phyloP scores from a whole-genome alignment of 2,888 invertebrate genomes.

The Onchidella celtica region DNA sequence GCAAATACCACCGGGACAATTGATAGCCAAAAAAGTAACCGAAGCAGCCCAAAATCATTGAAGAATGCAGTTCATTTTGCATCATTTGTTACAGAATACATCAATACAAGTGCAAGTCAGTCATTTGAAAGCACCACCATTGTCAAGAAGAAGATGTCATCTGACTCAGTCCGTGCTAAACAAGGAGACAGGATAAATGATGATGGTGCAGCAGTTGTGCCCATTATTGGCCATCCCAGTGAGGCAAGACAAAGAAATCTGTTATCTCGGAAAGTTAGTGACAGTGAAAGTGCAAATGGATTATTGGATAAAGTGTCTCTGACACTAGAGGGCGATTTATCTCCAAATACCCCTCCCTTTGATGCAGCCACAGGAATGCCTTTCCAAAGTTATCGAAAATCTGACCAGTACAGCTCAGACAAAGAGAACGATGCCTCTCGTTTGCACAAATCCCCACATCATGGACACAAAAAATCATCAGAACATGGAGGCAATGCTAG shows the following conservation, averaged over 20 bases:
- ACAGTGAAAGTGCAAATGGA: neutral
- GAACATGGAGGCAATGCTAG: neutral
- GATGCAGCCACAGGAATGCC: constrained; percentile 56
- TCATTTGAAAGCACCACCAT: constrained; percentile 55
- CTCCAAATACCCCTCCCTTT: constrained; percentile 57
- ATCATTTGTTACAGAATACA: constrained; percentile 69
- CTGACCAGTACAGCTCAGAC: constrained; percentile 68
- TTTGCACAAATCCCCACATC: neutral
- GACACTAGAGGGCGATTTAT: constrained; percentile 64
- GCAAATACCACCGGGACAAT: constrained; percentile 49
- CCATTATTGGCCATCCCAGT: constrained; percentile 30
- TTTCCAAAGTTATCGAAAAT: constrained; percentile 58
- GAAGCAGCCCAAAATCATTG: constrained; percentile 71
- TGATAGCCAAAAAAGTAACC: constrained; percentile 55
- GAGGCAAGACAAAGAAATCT: constrained; percentile 8
- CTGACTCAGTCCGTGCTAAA: constrained; percentile 45
- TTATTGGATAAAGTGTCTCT: constrained; percentile 58
- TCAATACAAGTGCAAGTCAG: constrained; percentile 61
- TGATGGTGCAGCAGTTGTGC: neutral
- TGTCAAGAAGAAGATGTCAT: constrained; percentile 69
- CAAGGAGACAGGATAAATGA: neutral
- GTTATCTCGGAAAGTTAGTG: neutral
- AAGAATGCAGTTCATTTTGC: constrained; percentile 74
- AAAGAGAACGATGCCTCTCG: constrained; percentile 66
- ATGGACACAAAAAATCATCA: constrained; percentile 20